Evolutionary conservation across 2,888 invertebrate species (phyloP).

Genomic region (Acanthosoma haemorrhoidale): DNA sequence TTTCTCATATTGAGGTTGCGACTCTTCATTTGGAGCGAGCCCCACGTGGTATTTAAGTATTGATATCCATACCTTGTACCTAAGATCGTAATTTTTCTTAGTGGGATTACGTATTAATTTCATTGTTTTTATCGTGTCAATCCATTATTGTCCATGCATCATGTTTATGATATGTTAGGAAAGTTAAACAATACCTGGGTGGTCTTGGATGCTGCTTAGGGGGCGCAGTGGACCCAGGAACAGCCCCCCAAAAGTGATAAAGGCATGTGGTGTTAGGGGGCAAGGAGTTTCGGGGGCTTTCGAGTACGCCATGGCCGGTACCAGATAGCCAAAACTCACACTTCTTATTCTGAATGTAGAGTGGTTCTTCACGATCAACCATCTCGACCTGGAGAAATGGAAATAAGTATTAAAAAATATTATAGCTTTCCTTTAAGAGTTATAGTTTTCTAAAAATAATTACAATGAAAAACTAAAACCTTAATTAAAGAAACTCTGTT

Average conservation of each 20-base stretch:
- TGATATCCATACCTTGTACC: slow-evolving; percentile 80
- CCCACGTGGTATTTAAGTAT: slow-evolving; percentile 79
- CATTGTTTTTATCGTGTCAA: too few relatives aligned
- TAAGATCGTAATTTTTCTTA: too few relatives aligned
- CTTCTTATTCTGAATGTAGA: slow-evolving; percentile 77
- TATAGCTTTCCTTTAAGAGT: too few relatives aligned
- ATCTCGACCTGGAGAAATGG: slow-evolving; percentile 75
- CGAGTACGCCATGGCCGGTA: slow-evolving; percentile 69
- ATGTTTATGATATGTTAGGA: too few relatives aligned
- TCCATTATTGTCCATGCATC: too few relatives aligned
- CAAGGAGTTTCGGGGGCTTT: slow-evolving; percentile 78
- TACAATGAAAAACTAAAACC: too few relatives aligned
- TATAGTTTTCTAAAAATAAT: too few relatives aligned
- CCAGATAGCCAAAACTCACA: slow-evolving; percentile 85
- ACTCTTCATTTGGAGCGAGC: slow-evolving; percentile 46
- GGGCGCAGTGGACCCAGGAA: slow-evolving; percentile 41
- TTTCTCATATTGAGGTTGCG: slow-evolving; percentile 52
- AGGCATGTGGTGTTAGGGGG: slow-evolving; percentile 84
- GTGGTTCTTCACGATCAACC: slow-evolving; percentile 75
- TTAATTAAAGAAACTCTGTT: too few relatives aligned
- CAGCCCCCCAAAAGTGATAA: slow-evolving; percentile 63
- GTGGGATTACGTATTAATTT: too few relatives aligned
- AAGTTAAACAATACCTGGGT: too few relatives aligned
- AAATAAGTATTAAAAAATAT: too few relatives aligned
- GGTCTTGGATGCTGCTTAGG: slow-evolving; percentile 37